These are phyloP conservation scores for Pantherophis alleghaniensis DNA, from an alignment of 2,797 vertebrate genomes.

Conservation along the genomic window DNA sequence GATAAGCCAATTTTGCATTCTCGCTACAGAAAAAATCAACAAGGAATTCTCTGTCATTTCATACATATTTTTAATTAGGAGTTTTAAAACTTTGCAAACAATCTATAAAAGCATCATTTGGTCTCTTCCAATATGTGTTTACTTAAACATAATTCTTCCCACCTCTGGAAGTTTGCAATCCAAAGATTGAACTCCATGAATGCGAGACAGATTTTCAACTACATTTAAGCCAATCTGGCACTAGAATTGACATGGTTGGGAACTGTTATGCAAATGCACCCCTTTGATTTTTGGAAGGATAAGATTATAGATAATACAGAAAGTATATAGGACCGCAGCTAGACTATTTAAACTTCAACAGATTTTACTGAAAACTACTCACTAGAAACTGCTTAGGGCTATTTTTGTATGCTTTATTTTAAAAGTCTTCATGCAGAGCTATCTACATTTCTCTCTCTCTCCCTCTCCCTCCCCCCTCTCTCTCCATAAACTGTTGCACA, in stretches of 20 bases:
- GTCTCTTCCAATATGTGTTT: not conserved
- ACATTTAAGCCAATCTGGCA: not conserved
- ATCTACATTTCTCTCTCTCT: not conserved
- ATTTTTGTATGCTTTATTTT: not conserved
- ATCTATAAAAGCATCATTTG: not conserved
- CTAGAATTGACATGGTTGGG: not conserved
- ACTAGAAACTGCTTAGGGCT: not conserved
- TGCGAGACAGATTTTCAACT: not conserved
- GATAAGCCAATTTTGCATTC: conserved; percentile 17
- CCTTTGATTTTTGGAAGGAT: not conserved
- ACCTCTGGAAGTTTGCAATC: not conserved
- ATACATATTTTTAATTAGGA: not conserved
- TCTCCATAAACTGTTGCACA: not conserved
- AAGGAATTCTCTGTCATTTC: not conserved
- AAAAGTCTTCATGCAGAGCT: not conserved
- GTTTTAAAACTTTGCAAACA: not conserved
- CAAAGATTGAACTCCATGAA: not conserved
- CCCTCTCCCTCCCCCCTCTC: no score
- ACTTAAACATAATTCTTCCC: not conserved
- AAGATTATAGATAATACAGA: not conserved
- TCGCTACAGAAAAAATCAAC: not conserved
- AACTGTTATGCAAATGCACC: not conserved
- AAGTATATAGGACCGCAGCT: not conserved
- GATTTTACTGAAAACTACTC: not conserved
- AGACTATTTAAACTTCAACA: not conserved